Percentiles rank a stretch among this genome's conserved stretches.
These are phyloP conservation scores for Sinhomidia bicolor DNA, from an alignment of 2,888 invertebrate genomes.

Conservation along the genomic window DNA sequence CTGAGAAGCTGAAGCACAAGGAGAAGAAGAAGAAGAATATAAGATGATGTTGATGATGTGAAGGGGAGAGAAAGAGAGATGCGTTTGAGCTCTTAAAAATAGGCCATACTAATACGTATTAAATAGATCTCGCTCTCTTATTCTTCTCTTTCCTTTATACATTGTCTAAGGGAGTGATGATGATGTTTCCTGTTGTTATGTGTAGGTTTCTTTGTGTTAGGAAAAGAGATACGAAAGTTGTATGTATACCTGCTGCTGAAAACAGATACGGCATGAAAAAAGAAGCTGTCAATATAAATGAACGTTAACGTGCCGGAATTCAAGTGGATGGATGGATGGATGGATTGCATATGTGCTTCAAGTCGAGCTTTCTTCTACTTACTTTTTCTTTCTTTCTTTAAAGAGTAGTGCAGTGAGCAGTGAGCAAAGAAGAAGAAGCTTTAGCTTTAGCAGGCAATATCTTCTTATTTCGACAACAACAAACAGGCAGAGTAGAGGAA, in stretches of 20 bases:
- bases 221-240: background rate
- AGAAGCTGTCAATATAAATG: slow-evolving; percentile 33
- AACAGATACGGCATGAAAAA: slow-evolving; percentile 46
- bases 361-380: background rate
- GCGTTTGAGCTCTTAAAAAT: slow-evolving; percentile 45
- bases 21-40: background rate
- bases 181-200: slow-evolving; percentile 1
- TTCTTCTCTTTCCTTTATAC: background rate
- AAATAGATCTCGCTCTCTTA: slow-evolving; percentile 15
- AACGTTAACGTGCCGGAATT: slow-evolving; percentile 51
- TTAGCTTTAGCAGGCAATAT: background rate
- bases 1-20: background rate
- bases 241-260: slow-evolving; percentile 16
- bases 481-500: background rate
- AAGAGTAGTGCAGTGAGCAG: background rate
- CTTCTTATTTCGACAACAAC: slow-evolving; percentile 16
- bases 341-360: slow-evolving; percentile 25
- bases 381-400: background rate
- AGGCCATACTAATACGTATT: slow-evolving; percentile 41
- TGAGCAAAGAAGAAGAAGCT: background rate
- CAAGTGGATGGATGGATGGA: slow-evolving; percentile 40
- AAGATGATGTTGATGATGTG: background rate
- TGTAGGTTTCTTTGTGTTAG: background rate
- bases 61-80: slow-evolving; percentile 11
- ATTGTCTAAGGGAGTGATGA: background rate